Conservation (phyloP, 2,797 vertebrate genomes). For the Lepus oiostolus region DNA sequence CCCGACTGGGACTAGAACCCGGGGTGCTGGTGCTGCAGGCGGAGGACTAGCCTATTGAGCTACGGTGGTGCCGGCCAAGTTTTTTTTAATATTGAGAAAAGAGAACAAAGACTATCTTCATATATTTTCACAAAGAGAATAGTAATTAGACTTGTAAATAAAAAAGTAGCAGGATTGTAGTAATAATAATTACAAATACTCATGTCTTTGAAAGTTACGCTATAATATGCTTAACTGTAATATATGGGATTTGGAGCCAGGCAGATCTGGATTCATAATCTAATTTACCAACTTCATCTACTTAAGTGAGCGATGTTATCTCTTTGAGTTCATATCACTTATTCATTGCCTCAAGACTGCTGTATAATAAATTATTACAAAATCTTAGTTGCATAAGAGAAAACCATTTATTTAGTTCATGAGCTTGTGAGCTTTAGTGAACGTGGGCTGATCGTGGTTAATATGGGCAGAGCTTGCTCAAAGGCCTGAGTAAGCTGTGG, state of each 20-base stretch:
- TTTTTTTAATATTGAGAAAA: conserved; percentile 28
- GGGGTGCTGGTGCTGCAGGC: no score
- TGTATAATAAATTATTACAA: neutral
- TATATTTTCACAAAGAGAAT: neutral
- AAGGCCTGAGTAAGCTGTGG: neutral
- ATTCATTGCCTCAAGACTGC: neutral
- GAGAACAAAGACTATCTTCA: neutral
- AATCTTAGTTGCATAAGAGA: neutral
- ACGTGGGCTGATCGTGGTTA: neutral
- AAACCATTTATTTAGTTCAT: neutral
- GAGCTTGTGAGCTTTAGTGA: neutral
- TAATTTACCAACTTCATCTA: neutral
- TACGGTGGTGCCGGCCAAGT: no score
- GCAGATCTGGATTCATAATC: neutral
- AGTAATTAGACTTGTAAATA: neutral
- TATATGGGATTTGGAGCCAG: neutral
- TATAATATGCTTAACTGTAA: neutral
- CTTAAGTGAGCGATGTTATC: neutral
- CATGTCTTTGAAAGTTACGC: neutral
- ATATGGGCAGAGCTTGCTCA: neutral
- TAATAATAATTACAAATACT: neutral
- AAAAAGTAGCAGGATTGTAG: neutral
- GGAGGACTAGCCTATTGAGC: no score
- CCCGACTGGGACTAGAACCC: no score
- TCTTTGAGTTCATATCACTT: neutral